phyloP scores from a whole-genome alignment of 2,113 vertebrate species.

The Bombycilla garrulus region DNA sequence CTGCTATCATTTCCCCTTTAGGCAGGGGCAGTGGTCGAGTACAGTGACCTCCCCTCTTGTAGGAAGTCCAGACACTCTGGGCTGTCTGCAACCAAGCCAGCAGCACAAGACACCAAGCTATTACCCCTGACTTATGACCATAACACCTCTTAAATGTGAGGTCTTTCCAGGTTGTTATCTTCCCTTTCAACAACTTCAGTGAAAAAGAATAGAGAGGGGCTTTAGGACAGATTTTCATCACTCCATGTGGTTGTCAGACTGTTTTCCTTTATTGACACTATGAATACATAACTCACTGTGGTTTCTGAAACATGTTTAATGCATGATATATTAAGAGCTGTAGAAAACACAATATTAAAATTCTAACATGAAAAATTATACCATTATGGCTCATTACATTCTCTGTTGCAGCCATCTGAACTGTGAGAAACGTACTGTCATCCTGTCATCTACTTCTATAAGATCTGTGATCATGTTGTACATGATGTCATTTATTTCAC shows the following conservation, averaged over 20 bases:
- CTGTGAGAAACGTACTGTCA: slow-evolving; percentile 68
- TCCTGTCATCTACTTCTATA: slow-evolving; percentile 50
- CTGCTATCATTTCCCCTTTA: not conserved
- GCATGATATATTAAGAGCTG: slow-evolving; percentile 67
- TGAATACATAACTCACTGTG: slow-evolving; percentile 38
- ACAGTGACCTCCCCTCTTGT: not conserved
- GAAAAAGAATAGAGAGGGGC: not conserved
- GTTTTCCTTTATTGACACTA: slow-evolving; percentile 47
- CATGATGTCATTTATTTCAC: slow-evolving; percentile 56
- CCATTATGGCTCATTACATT: slow-evolving; percentile 72
- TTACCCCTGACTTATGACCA: not conserved
- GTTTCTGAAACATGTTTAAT: slow-evolving; percentile 68
- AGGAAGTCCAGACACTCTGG: not conserved
- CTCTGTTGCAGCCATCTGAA: slow-evolving; percentile 60
- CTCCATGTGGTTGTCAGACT: slow-evolving; percentile 25
- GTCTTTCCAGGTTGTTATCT: not conserved
- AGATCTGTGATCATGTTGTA: slow-evolving; percentile 61
- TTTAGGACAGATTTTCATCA: slow-evolving; percentile 20
- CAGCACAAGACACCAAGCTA: not conserved
- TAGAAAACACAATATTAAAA: slow-evolving; percentile 71
- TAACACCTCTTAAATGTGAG: not conserved
- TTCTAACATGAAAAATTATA: slow-evolving; percentile 73
- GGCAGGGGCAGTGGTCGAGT: not conserved
- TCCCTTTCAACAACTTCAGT: slow-evolving; percentile 19
- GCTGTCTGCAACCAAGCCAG: not conserved